These are phyloP conservation scores for Micronycteris hirsuta DNA, from an alignment of 2,113 vertebrate species.

Conservation along the genomic window DNA sequence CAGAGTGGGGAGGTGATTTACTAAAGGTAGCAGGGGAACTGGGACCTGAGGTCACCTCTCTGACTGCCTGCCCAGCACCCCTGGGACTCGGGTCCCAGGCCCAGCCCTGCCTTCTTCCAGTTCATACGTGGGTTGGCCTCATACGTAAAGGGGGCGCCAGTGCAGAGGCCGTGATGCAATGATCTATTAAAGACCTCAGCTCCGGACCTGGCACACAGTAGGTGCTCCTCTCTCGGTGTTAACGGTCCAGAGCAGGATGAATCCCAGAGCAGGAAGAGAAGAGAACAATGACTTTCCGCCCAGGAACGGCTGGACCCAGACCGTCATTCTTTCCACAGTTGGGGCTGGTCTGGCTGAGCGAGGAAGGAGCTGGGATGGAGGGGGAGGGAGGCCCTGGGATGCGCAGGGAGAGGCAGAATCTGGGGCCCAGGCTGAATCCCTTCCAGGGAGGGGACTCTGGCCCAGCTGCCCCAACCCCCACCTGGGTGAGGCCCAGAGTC, in stretches of 20 bases:
- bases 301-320: not conserved
- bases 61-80: not conserved
- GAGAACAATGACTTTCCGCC: not conserved
- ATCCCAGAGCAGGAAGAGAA: not conserved
- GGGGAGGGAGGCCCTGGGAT: not conserved
- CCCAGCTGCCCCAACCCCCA: not conserved
- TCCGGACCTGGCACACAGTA: not conserved
- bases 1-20: not conserved
- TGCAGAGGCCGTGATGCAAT: not conserved
- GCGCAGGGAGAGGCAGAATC: not conserved
- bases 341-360: not conserved
- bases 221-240: not conserved
- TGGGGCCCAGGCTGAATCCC: not conserved
- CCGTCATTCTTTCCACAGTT: not conserved
- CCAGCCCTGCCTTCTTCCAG: not conserved
- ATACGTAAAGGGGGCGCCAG: not conserved
- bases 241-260: not conserved
- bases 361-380: not conserved
- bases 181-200: not conserved
- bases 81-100: not conserved
- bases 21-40: not conserved
- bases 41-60: not conserved
- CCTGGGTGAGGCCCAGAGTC: not conserved
- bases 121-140: not conserved
- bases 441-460: not conserved